Percentiles rank a stretch among this genome's conserved stretches.
Evolutionary conservation across 2,888 invertebrate genomes (phyloP).

Genomic region (Hemicrepidius hirtus): DNA sequence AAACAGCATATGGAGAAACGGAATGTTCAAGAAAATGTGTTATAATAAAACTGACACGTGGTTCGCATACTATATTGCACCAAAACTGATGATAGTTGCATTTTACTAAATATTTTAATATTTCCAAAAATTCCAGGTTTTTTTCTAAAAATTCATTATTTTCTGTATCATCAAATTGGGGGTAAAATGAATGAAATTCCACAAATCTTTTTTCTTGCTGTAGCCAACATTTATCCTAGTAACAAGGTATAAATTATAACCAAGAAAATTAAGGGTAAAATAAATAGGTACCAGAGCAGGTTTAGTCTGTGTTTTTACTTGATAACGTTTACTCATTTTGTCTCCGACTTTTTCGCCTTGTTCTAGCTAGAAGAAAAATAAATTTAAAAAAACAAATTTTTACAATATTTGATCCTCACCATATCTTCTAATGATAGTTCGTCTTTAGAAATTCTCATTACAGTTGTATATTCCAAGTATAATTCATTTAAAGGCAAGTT

Average conservation of each 20-base stretch:
- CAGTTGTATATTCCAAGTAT: slow-evolving; percentile 63
- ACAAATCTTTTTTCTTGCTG: slow-evolving; percentile 61
- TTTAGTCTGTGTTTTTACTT: slow-evolving; percentile 54
- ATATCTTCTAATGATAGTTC: slow-evolving; percentile 34
- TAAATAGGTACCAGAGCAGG: slow-evolving; percentile 64
- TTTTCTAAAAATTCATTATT: slow-evolving; percentile 62
- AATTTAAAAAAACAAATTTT: background rate
- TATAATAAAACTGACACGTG: slow-evolving; percentile 61
- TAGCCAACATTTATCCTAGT: slow-evolving; percentile 63
- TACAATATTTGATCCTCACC: slow-evolving; percentile 3
- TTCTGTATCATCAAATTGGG: slow-evolving; percentile 61
- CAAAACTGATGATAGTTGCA: slow-evolving; percentile 70
- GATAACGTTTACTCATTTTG: slow-evolving; percentile 29
- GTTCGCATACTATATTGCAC: slow-evolving; percentile 68
- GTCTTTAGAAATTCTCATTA: slow-evolving; percentile 57
- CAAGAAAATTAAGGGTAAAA: slow-evolving; percentile 6
- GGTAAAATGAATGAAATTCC: slow-evolving; percentile 65
- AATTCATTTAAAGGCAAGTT: slow-evolving; percentile 75
- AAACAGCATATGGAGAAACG: slow-evolving; percentile 68
- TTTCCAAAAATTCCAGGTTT: slow-evolving; percentile 63
- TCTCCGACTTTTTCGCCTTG: background rate
- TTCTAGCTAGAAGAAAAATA: background rate
- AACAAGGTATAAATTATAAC: slow-evolving; percentile 26
- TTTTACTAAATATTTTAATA: slow-evolving; percentile 64
- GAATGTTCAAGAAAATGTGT: slow-evolving; percentile 67